These are phyloP conservation scores for Drosophila maculinotata DNA, from an alignment of 2,888 invertebrate genomes.

Conservation along the genomic window DNA sequence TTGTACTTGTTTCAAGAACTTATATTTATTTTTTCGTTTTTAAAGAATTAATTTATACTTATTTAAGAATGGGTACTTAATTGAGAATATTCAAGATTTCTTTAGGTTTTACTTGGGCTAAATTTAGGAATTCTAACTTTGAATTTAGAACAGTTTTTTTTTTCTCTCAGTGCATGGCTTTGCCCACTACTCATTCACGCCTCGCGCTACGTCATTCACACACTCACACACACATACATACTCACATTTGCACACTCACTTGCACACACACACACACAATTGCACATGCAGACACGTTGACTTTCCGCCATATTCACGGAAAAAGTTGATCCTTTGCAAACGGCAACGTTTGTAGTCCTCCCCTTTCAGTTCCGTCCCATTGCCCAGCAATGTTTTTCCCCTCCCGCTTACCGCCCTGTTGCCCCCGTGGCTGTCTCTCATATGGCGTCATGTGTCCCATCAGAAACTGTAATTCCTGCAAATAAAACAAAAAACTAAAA, in stretches of 20 bases:
- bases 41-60: no score
- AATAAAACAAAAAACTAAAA: constrained; percentile 32
- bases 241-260: background rate
- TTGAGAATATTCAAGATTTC: no score
- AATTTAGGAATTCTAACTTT: no score
- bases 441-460: constrained; percentile 43
- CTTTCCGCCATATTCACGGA: constrained; percentile 68
- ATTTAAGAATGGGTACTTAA: no score
- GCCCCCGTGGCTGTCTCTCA: background rate
- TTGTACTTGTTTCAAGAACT: no score
- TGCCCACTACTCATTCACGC: constrained; percentile 21
- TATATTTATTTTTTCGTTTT: no score
- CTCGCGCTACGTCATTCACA: constrained; percentile 15
- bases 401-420: background rate
- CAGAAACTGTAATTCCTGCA: constrained; percentile 53
- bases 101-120: no score
- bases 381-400: constrained; percentile 7
- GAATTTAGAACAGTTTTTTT: no score
- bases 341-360: constrained; percentile 22
- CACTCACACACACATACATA: constrained; percentile 1
- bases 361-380: background rate
- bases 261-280: background rate
- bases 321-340: constrained; percentile 73
- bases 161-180: no score
- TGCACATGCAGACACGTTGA: constrained; percentile 41